Base-by-base conservation (phyloP, 2,797 vertebrate genomes). In the Lophius americanus region DNA sequence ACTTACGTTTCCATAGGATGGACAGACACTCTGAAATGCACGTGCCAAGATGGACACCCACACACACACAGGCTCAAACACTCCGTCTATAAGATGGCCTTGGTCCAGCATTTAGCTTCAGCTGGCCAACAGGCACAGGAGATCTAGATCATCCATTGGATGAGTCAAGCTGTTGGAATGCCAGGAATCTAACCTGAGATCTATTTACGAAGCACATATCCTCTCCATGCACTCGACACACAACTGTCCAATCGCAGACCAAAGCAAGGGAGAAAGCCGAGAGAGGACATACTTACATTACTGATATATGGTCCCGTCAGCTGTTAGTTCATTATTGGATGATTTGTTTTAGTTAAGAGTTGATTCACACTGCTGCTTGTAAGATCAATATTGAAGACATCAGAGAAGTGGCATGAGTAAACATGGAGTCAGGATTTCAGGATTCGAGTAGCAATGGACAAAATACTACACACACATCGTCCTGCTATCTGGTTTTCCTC, bases 131-230 rank as follows among this genome's bases (percentile, higher is more conserved):
- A 80, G 65, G 64, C 78, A 77, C 64, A 78, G 56, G 65, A 64
- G 81, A 82, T 87, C 62, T 39, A 75, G 84, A 76, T 88, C 86
- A 83, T 86, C 85, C 74, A 80, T 82, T 51, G 66, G 82, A 84
- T 88, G 88, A 92, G 78, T 91, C 84, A 90, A 79, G 75, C 83
- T 68, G 76, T 75, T 83, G 92, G 93, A 90, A 93, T 93, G 80
- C 63, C 64, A 89, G 83, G 92, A 93, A 94, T 93, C 91, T 82
- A 91, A 92, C 92, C 88, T 91, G 91, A 90, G 88, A 92, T 91
- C 90, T 93, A 91, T 93, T 92, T 94, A 90, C 91, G 91, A 89
- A 90, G 89, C 86, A 88, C 85, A 87, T 89, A 88, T 92, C 88
- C 88, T 91, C 80, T 85, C 68, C 76, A 78, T 73, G 76, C 69